phyloP scores from a whole-genome alignment of 2,797 vertebrate species.

The Phataginus tricuspis region DNA sequence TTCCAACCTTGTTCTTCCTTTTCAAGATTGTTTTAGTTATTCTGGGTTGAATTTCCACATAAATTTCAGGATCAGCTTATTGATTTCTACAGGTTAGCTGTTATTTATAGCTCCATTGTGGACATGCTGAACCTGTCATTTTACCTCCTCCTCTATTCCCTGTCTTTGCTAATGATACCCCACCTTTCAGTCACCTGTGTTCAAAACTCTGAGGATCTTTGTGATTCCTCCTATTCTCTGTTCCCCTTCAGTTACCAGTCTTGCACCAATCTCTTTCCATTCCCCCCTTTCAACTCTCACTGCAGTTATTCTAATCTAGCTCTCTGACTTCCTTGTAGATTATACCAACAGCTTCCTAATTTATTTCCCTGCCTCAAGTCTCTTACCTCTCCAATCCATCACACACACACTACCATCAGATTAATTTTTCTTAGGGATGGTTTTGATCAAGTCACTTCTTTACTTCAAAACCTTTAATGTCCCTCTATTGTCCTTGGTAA shows the following conservation, averaged over 20 bases:
- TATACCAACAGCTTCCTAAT: constrained; percentile 22
- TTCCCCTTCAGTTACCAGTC: not conserved
- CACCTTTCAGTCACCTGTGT: not conserved
- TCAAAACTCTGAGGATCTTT: constrained; percentile 43
- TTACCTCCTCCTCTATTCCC: not conserved
- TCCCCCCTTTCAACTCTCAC: not conserved
- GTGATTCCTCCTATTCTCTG: not conserved
- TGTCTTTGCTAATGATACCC: constrained; percentile 13
- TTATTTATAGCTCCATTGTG: constrained; percentile 37
- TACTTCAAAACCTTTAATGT: constrained; percentile 38
- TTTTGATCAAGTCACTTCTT: constrained; percentile 51
- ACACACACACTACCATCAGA: constrained; percentile 20
- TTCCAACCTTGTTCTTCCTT: constrained; percentile 46
- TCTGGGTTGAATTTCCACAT: not conserved
- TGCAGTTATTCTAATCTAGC: not conserved
- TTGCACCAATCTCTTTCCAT: not conserved
- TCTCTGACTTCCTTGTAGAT: not conserved
- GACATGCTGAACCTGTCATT: not conserved
- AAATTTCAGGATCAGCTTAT: constrained; percentile 44
- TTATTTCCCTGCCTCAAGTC: constrained; percentile 5
- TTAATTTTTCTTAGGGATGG: constrained; percentile 52
- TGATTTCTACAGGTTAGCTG: not conserved
- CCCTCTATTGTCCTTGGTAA: constrained; percentile 29
- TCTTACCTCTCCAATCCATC: constrained; percentile 45
- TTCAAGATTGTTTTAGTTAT: constrained; percentile 43